phyloP scores from a whole-genome alignment of 2,888 invertebrate species.

The Ptilodon capucinus region DNA sequence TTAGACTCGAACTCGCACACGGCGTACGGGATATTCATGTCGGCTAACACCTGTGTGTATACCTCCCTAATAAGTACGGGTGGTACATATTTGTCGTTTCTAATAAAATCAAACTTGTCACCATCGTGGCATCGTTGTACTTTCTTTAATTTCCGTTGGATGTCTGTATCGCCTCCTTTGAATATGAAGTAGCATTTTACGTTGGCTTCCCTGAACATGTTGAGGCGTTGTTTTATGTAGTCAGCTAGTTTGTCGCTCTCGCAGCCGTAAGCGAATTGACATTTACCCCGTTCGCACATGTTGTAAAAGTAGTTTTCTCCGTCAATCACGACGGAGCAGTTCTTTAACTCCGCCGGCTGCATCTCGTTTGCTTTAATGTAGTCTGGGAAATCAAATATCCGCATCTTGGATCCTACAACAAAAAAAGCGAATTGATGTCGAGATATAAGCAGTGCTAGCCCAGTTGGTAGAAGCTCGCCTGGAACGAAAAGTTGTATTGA shows the following conservation, averaged over 20 bases:
- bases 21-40: too few relatives aligned
- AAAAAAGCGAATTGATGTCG: background rate
- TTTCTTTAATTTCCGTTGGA: conserved; percentile 14
- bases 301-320: conserved; percentile 41
- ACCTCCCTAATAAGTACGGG: too few relatives aligned
- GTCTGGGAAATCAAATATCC: background rate
- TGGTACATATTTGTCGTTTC: too few relatives aligned
- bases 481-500: too few relatives aligned
- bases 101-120: too few relatives aligned
- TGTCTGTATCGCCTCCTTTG: conserved; percentile 41
- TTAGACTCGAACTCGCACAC: too few relatives aligned
- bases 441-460: too few relatives aligned
- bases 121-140: too few relatives aligned
- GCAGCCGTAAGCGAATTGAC: conserved; percentile 37
- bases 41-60: too few relatives aligned
- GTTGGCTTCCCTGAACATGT: conserved; percentile 40
- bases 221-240: conserved; percentile 28
- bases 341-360: conserved; percentile 14
- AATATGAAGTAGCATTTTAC: conserved; percentile 46
- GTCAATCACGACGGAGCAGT: conserved; percentile 46
- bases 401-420: background rate
- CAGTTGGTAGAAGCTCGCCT: too few relatives aligned
- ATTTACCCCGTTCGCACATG: conserved; percentile 24
- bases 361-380: background rate
- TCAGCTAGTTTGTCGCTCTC: conserved; percentile 41